These are phyloP conservation scores for Lasioglossum morio DNA, from an alignment of 2,888 invertebrate genomes.

Conservation along the genomic window DNA sequence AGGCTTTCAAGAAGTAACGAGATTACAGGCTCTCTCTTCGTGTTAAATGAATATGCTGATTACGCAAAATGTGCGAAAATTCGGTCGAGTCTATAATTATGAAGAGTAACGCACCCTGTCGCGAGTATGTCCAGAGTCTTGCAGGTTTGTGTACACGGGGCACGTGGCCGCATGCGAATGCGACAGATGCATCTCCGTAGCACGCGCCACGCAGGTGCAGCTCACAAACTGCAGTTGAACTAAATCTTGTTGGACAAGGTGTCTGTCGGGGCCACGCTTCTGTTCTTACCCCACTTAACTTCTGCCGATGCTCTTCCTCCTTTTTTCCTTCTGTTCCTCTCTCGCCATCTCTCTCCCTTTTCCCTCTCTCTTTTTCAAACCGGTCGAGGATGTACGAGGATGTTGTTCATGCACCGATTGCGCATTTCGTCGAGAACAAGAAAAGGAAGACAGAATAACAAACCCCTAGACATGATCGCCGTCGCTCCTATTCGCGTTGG, in stretches of 20 bases:
- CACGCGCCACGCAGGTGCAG: conserved; percentile 78
- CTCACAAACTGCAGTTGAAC: conserved; percentile 67
- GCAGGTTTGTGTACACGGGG: conserved; percentile 24
- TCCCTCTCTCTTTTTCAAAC: conserved; percentile 32
- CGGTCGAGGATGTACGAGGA: conserved; percentile 32
- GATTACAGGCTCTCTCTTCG: not conserved
- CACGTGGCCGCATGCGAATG: conserved; percentile 58
- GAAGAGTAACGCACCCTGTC: not conserved
- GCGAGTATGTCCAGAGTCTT: conserved; percentile 15
- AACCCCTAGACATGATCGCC: not conserved
- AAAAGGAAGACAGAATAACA: not conserved
- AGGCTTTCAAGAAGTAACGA: not conserved
- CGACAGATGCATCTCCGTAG: conserved; percentile 77
- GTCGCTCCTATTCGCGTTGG: not conserved
- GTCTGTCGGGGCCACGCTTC: conserved; percentile 59
- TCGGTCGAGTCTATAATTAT: not conserved
- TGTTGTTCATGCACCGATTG: conserved; percentile 10
- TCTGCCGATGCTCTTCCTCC: conserved; percentile 28
- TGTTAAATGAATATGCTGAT: not conserved
- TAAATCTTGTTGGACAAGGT: conserved; percentile 77
- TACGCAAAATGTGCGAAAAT: not conserved
- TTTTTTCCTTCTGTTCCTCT: not conserved
- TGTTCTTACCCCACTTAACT: conserved; percentile 58
- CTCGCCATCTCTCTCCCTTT: not conserved
- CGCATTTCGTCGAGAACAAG: not conserved